A percentile compares a stretch with the other conserved stretches of the same genome.
Conservation (phyloP, 2,797 vertebrate species). For the Xenopus petersii region DNA sequence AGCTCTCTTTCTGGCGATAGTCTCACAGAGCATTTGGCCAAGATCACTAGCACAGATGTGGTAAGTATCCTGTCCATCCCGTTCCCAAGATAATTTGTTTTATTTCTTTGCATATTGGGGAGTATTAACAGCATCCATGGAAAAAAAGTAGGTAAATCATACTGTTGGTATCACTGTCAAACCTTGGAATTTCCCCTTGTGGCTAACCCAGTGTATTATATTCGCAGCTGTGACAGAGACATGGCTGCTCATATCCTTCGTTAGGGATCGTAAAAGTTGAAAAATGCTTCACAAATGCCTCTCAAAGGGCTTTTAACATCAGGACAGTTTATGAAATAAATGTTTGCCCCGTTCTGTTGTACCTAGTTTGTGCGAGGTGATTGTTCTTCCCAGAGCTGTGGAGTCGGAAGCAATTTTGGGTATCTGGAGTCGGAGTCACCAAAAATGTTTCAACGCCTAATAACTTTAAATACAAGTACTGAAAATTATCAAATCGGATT, state of each 20-base stretch:
- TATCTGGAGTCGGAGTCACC: too few species aligned
- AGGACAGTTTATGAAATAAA: too few species aligned
- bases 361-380: too few species aligned
- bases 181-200: constrained; percentile 17
- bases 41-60: constrained; percentile 95
- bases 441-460: too few species aligned
- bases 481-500: too few species aligned
- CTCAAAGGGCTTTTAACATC: too few species aligned
- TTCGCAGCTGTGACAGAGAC: constrained; percentile 19
- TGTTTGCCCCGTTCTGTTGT: too few species aligned
- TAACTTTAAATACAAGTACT: too few species aligned
- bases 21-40: constrained; percentile 88
- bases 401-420: too few species aligned
- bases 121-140: background rate
- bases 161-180: background rate
- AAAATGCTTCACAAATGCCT: too few species aligned
- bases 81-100: constrained; percentile 32
- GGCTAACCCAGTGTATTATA: constrained; percentile 4
- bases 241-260: constrained; percentile 1
- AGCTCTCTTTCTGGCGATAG: constrained; percentile 73
- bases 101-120: constrained; percentile 27
- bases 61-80: constrained; percentile 70
- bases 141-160: background rate
- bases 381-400: too few species aligned
- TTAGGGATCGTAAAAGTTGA: background rate